Percentiles rank a stretch among this genome's conserved stretches.
These are phyloP conservation scores for Erpetoichthys calabaricus DNA, from an alignment of 2,797 vertebrate genomes.

Conservation along the genomic window DNA sequence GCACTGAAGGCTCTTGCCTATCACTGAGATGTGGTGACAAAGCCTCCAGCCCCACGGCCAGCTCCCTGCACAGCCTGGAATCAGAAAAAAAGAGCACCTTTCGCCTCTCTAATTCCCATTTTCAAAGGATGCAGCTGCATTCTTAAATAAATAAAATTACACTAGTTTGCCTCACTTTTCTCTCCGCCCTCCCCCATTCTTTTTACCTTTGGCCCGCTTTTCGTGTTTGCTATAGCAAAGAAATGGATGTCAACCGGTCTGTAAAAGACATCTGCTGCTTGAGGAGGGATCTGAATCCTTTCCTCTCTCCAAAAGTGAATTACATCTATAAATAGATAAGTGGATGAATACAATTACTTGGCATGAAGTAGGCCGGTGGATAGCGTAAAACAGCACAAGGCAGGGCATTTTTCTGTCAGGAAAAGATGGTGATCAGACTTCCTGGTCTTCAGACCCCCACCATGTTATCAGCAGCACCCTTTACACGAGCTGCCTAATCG, in stretches of 20 bases:
- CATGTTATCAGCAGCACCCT: no score
- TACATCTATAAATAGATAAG: no score
- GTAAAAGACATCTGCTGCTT: conserved; percentile 1
- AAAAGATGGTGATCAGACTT: no score
- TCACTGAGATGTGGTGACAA: conserved; percentile 30
- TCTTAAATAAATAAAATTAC: conserved; percentile 10
- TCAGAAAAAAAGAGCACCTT: conserved; percentile 4
- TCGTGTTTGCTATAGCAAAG: neutral
- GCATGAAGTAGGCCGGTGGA: no score
- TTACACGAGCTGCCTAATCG: no score
- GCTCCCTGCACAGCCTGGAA: conserved; percentile 21
- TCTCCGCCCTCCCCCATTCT: neutral
- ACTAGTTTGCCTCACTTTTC: neutral
- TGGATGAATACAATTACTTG: no score
- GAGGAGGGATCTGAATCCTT: no score
- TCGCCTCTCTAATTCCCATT: conserved; percentile 9
- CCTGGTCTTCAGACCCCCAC: no score
- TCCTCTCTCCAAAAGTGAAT: no score
- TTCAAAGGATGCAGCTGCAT: conserved; percentile 11
- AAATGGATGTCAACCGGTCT: neutral
- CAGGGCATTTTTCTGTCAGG: no score
- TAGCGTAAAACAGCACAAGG: no score
- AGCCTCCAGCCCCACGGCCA: conserved; percentile 21
- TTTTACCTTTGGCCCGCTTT: conserved; percentile 5
- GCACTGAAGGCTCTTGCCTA: conserved; percentile 35